Evolutionary conservation across 2,888 invertebrate genomes (phyloP), one percentile per base, ranked within the genome.

Genomic region (Tholera decimalis): DNA sequence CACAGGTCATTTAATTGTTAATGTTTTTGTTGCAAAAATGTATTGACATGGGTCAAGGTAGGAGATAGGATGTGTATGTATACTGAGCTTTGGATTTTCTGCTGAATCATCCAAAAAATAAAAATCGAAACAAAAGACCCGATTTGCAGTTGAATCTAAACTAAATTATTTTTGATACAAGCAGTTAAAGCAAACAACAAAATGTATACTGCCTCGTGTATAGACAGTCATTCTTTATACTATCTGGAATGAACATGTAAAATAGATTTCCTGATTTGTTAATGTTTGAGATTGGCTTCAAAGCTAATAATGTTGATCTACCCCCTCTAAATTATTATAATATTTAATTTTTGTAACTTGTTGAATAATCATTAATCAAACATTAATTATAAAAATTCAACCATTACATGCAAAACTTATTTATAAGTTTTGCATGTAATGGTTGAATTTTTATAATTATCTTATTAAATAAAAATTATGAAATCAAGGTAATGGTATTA

Each of bases 231-330:
- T 63, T 63, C 65, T 64, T 33, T 37, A 37, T 26, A 54, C n/a
- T 58, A n/a, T 65, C 26, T 20, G 33, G 51, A 63, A 51, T 63
- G 51, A 33, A 65, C 65, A 18, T 62, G 28, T 64, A 50, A 49
- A 4, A 3, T 9, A 15, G 15, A 35, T 8, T 57, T 8, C 8
- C 3, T 26, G 30, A 13, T 28, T 55, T 22, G 22, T 44, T 15
- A 37, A 61, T 20, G 41, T 18, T 43, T 43, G 35, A 57, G 44
- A 13, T 68, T 58, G 44, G 65, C 58, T 67, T 46, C 15, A 1
- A 46, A 69, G 59, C 44, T 15, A 65, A 65, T 46, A 11, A 37
- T 68, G 37, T 46, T 20, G 30, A 66, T 35, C 24, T 56, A 56
- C 68, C 24, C 22, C 1, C 33, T 6, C 15, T 47, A 53, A 50